phyloP scores from a whole-genome alignment of 1,140 invertebrate genomes.

The Oncopeltus fasciatus region DNA sequence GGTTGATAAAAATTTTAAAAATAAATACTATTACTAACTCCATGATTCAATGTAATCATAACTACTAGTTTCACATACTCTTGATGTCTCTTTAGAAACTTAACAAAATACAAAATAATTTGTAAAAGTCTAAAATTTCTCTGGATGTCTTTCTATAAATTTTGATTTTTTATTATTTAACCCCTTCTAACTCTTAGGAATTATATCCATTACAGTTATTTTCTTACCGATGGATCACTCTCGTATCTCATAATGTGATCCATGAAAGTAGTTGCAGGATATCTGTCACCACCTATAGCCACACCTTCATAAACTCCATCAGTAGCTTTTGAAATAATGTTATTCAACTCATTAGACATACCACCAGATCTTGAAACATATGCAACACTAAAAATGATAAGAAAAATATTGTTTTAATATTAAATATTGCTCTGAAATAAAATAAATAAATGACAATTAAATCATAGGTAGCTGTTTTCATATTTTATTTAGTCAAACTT shows the following conservation, averaged over 20 bases:
- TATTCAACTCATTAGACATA: slow-evolving; percentile 99
- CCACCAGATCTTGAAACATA: slow-evolving; percentile 97
- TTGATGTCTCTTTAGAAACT: background rate
- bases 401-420: too few relatives aligned
- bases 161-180: background rate
- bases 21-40: too few relatives aligned
- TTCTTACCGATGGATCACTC: slow-evolving; percentile 41
- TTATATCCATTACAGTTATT: background rate
- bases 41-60: too few relatives aligned
- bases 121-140: background rate
- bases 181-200: background rate
- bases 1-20: too few relatives aligned
- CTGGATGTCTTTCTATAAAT: background rate
- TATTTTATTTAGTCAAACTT: too few relatives aligned
- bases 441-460: too few relatives aligned
- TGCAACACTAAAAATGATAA: slow-evolving; percentile 63
- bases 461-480: too few relatives aligned
- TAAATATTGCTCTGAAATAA: too few relatives aligned
- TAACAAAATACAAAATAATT: too few relatives aligned
- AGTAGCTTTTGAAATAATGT: slow-evolving; percentile 91
- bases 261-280: slow-evolving; percentile 96
- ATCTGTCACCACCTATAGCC: slow-evolving; percentile 98
- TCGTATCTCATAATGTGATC: slow-evolving; percentile 86
- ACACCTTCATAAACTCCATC: slow-evolving; percentile 97
- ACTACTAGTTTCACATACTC: background rate